Base-by-base conservation (phyloP, 2,113 vertebrate genomes). In the Amblyornis subalaris region DNA sequence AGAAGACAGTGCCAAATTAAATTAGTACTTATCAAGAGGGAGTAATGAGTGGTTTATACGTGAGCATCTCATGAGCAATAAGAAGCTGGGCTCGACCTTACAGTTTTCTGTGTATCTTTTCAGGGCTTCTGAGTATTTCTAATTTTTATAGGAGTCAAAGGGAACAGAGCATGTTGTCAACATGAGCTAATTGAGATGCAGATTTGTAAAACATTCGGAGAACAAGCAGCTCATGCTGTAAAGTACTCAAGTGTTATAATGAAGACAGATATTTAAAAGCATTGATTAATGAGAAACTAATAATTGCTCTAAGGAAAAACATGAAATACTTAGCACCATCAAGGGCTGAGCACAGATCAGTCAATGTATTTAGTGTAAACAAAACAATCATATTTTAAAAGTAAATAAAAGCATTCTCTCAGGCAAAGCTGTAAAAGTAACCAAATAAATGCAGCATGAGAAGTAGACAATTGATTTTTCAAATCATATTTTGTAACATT, bases 281-380 rank as follows among this genome's bases (percentile, higher is more conserved):
- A 88, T 69, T 54, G 45, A 85, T 91, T 91, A 93, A 79, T 62
- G 55, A 64, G 67, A 88, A 90, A 83, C 14, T 88, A 93, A 82
- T 83, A 93, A 88, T 74, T 91, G 11, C 20, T 45, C 7, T 60
- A 81, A 67, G 71, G 47, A 65, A 73, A 95, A 70, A 7, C 28
- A 70, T 62, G 24, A 85, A 90, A 90, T 74, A 76, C 66, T 88
- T 91, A 67, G 12, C 6, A 61, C 21, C 12, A 67, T 42, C 33
- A 58, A 57, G 42, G 21, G 4, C 36, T 54, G 14, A 74, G 28
- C 31, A 35, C 2, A 2, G 25, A 76, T 79, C 55, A 66, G 7
- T 64, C 38, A 89, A 83, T 40, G 33, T 35, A 74, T 44, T 81
- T 78, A 78, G 45, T 88, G 51, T 90, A 61, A 94, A 79, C 31